Conservation (phyloP, 2,888 invertebrate species). For the Mantis religiosa region DNA sequence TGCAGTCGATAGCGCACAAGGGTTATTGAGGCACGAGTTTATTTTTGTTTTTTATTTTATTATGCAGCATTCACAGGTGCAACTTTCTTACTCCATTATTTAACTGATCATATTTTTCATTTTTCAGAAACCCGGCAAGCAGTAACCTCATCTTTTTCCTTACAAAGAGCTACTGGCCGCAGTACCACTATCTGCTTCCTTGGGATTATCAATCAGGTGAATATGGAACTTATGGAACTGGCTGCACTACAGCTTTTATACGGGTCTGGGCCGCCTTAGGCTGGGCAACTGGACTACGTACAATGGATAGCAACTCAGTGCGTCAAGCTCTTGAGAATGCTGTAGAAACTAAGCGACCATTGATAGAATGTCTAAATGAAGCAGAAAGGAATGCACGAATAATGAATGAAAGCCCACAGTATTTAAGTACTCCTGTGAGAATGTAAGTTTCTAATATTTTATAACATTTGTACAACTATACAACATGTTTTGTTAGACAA, state of each 20-base stretch:
- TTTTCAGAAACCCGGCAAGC: slow-evolving; percentile 60
- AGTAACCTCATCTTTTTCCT: slow-evolving; percentile 72
- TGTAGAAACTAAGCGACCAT: slow-evolving; percentile 52
- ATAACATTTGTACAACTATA: too few relatives aligned
- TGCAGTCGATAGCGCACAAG: too few relatives aligned
- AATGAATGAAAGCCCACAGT: background rate
- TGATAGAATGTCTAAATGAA: slow-evolving; percentile 55
- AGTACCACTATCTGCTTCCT: slow-evolving; percentile 74
- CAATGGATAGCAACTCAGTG: slow-evolving; percentile 58
- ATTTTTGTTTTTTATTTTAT: too few relatives aligned
- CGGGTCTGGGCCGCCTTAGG: slow-evolving; percentile 67
- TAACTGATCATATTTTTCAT: background rate
- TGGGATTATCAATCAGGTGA: slow-evolving; percentile 81
- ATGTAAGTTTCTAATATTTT: background rate
- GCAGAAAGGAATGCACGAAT: slow-evolving; percentile 38
- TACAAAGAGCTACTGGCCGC: slow-evolving; percentile 72
- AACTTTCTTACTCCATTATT: too few relatives aligned
- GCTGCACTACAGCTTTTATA: slow-evolving; percentile 63
- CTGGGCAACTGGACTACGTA: slow-evolving; percentile 58
- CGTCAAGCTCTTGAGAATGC: slow-evolving; percentile 59
- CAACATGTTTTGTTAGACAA: too few relatives aligned
- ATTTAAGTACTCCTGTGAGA: background rate
- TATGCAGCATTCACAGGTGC: too few relatives aligned
- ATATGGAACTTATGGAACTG: slow-evolving; percentile 61
- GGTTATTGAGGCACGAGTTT: too few relatives aligned